Base-by-base conservation (phyloP, 1,140 invertebrate species). In the Drosophila nannoptera region DNA sequence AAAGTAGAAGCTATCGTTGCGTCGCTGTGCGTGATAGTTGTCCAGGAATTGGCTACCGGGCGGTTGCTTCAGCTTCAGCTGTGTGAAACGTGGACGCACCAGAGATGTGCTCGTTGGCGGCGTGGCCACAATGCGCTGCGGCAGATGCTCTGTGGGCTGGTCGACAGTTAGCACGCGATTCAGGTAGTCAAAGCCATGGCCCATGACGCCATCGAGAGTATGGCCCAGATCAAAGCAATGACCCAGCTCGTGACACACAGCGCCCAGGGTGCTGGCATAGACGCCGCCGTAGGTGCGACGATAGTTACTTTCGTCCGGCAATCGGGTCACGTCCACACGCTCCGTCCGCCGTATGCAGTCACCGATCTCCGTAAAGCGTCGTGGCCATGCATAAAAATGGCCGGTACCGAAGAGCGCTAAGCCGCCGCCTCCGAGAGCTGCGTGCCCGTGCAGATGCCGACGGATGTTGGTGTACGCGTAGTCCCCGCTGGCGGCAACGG, bases 181-280 rank as follows among this genome's bases (percentile, higher is more conserved):
- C 46, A 95, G 93, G 84, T 97, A 95, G 90, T 98, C 96, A 90
- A 98, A 98, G 11, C 97, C 97, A 80, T 96, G 92, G 11, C 96
- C 96, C 97, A 99, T 99, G 48, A 99, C 96, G 6, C 97, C 97
- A 72, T 94, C 92, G 71, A 93, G 92, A 0, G 96, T 96, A 89
- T 99, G 97, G 0, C 96, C 97, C 36, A 99, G 92, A 90, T 98
- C 96, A 89, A 99, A 97, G 1, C 96, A 97, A 88, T 99, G 97
- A 9, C 96, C 97, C 45, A 99, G 90, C 91, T 99, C 97, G 90
- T 99, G 97, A 32, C 97, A 93, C 6, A 96, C 94, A n/a, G 97
- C 96, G 4, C 97, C 97, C 33, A 99, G 90, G 12, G 96, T 97
- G 8, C 97, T 98, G 4, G 96, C 95, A 90, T 96, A 96, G 84